A percentile compares a stretch with the other conserved stretches of the same genome.
These are phyloP conservation scores for Scelioninae gen. 1 DNA, from an alignment of 2,888 invertebrate genomes.

Conservation along the genomic window DNA sequence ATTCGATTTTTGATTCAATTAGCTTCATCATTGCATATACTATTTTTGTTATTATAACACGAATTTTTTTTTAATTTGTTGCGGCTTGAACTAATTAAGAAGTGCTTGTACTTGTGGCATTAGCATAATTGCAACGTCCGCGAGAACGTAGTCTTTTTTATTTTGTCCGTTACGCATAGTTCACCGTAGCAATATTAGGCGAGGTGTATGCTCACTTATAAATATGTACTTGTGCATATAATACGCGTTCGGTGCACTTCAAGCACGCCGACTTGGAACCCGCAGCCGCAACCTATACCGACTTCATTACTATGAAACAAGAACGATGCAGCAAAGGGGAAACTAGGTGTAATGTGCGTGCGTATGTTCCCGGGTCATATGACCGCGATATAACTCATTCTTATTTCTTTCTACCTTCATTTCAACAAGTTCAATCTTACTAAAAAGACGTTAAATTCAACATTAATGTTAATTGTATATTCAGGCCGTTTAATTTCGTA, in stretches of 20 bases:
- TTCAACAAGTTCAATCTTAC: constrained; percentile 1
- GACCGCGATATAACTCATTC: constrained; percentile 4
- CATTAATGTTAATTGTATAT: no score
- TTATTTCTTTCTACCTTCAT: constrained; percentile 1
- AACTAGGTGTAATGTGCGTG: constrained; percentile 39
- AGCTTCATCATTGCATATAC: no score
- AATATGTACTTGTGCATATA: constrained; percentile 38
- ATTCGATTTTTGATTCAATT: no score
- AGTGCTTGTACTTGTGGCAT: constrained; percentile 68
- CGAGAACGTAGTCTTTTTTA: constrained; percentile 64
- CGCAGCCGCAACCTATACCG: constrained; percentile 36
- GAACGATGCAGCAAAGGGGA: constrained; percentile 34
- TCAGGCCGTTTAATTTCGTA: no score
- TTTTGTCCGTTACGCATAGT: constrained; percentile 54
- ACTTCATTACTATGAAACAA: constrained; percentile 68
- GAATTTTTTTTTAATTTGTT: constrained; percentile 4
- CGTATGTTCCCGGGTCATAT: constrained; percentile 17
- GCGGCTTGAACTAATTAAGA: constrained; percentile 75
- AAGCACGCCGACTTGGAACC: constrained; percentile 48
- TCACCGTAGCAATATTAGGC: constrained; percentile 59
- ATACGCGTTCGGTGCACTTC: constrained; percentile 40
- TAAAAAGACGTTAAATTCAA: neutral
- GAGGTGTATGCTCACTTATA: constrained; percentile 41
- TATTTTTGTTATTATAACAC: neutral
- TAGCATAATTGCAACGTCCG: constrained; percentile 72